These are phyloP conservation scores for Halcyon senegalensis DNA, from an alignment of 2,113 vertebrate species.

Conservation along the genomic window DNA sequence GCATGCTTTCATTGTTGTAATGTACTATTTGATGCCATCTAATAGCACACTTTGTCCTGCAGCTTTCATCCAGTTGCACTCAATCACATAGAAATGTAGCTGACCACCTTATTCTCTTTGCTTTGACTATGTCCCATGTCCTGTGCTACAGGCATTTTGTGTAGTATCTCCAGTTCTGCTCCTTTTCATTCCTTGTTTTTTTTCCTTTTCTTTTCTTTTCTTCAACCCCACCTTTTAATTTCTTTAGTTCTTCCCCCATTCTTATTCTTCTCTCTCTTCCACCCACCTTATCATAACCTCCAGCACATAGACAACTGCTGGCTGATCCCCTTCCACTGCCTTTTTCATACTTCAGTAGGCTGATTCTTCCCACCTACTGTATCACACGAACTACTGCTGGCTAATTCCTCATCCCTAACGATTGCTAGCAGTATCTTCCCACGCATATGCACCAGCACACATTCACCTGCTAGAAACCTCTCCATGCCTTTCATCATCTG, in stretches of 20 bases:
- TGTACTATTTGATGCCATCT: not conserved
- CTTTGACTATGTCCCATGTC: not conserved
- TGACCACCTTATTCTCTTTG: not conserved
- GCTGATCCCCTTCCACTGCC: not conserved
- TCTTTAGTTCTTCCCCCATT: not conserved
- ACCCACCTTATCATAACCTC: constrained; percentile 9
- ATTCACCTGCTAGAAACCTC: constrained; percentile 9
- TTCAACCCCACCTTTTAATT: not conserved
- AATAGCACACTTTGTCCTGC: not conserved
- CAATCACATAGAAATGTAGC: not conserved
- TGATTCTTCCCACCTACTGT: constrained; percentile 11
- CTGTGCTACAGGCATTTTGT: not conserved
- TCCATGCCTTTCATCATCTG: not conserved
- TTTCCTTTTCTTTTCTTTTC: not conserved
- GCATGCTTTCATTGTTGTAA: not conserved
- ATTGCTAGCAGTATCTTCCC: not conserved
- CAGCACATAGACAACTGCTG: not conserved
- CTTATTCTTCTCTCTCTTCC: not conserved
- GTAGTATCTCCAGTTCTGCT: not conserved
- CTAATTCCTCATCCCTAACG: not conserved
- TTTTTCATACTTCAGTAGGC: not conserved
- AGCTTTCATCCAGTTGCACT: not conserved
- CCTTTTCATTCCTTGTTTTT: not conserved
- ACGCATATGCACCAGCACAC: not conserved
- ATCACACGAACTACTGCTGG: constrained; percentile 2